Percentiles rank a stretch among this genome's conserved stretches.
Evolutionary conservation across 2,113 vertebrate genomes (phyloP).

Genomic region (Sinocyclocheilus rhinocerous): DNA sequence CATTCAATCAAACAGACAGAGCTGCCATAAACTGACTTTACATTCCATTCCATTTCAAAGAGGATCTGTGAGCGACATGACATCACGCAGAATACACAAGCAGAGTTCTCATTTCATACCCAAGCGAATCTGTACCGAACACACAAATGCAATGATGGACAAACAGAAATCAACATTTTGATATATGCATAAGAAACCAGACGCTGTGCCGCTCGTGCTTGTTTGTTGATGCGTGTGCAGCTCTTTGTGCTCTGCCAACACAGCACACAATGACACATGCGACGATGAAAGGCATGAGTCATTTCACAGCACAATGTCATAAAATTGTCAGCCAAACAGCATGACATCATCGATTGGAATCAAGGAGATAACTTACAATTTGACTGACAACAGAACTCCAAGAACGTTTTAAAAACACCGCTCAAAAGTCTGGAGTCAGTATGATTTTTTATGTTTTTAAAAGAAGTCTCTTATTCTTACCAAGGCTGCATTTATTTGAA

Average conservation of each 20-base stretch:
- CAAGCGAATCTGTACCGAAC: background rate
- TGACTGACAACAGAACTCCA: slow-evolving; percentile 7
- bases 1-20: background rate
- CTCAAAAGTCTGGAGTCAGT: background rate
- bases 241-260: background rate
- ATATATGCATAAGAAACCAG: background rate
- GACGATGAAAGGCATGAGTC: slow-evolving; percentile 34
- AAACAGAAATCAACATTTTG: background rate
- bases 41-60: background rate
- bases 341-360: slow-evolving; percentile 24
- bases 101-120: background rate
- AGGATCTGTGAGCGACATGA: background rate
- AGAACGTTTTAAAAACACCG: background rate
- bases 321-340: slow-evolving; percentile 20
- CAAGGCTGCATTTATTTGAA: background rate
- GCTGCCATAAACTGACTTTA: background rate
- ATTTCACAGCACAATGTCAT: slow-evolving; percentile 6
- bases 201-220: slow-evolving; percentile 20
- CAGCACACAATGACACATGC: slow-evolving; percentile 19
- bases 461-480: background rate
- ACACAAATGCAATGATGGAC: slow-evolving; percentile 13
- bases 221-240: slow-evolving; percentile 6
- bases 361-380: slow-evolving; percentile 1
- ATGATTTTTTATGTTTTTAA: background rate
- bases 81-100: background rate